phyloP scores from a whole-genome alignment of 2,797 vertebrate species.

The Telmatherina bonti region DNA sequence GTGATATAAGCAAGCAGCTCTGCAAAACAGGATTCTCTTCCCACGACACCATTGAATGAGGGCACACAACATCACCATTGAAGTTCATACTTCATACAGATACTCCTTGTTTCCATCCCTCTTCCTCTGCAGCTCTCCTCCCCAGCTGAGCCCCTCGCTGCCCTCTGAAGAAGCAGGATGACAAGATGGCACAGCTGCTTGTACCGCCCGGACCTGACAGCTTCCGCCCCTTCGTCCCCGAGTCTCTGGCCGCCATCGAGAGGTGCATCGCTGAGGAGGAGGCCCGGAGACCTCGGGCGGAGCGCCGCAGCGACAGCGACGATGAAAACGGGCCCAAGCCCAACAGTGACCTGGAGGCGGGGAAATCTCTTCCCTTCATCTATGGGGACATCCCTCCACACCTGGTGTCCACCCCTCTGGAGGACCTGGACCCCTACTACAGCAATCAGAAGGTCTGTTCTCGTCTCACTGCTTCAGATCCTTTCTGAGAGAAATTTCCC shows the following conservation, averaged over 20 bases:
- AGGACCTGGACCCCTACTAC: slow-evolving; percentile 95
- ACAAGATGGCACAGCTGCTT: slow-evolving; percentile 99
- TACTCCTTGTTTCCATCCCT: not conserved
- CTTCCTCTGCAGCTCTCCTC: slow-evolving; percentile 80
- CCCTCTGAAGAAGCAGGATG: slow-evolving; percentile 96
- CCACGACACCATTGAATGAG: too few relatives aligned
- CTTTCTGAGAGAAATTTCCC: too few relatives aligned
- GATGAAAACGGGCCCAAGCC: slow-evolving; percentile 94
- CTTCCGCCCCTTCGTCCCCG: slow-evolving; percentile 94
- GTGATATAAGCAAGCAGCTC: too few relatives aligned
- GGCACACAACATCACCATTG: too few relatives aligned
- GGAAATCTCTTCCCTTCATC: slow-evolving; percentile 96
- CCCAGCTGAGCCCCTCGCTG: slow-evolving; percentile 87
- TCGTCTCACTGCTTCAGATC: not conserved
- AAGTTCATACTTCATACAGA: too few relatives aligned
- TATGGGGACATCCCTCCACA: slow-evolving; percentile 91
- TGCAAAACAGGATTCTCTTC: too few relatives aligned
- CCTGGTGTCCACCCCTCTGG: slow-evolving; percentile 94
- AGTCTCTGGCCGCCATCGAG: slow-evolving; percentile 96
- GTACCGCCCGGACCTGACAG: slow-evolving; percentile 99
- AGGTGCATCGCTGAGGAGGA: slow-evolving; percentile 93
- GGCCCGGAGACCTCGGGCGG: slow-evolving; percentile 84
- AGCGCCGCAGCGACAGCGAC: slow-evolving; percentile 76
- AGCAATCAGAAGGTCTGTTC: slow-evolving; percentile 93
- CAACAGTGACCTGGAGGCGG: slow-evolving; percentile 98